phyloP scores from a whole-genome alignment of 1,140 invertebrate species.

The Lerema accius region DNA sequence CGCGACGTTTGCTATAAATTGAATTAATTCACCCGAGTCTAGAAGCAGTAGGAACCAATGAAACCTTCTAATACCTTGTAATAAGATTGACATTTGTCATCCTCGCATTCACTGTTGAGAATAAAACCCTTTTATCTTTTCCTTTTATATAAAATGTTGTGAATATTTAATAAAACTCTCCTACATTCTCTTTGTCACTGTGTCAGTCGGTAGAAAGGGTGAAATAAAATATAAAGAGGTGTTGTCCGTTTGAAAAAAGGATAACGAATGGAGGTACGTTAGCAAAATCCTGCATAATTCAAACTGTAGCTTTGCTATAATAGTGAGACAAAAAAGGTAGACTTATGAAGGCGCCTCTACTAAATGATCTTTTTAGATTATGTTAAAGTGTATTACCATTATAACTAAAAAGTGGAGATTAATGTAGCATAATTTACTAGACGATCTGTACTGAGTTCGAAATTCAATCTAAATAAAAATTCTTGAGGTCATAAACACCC shows the following conservation, averaged over 20 bases:
- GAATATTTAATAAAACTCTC: constrained; percentile 23
- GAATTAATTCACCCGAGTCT: not conserved
- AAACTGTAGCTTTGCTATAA: too few species aligned
- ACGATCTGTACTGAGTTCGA: too few species aligned
- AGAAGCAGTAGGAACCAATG: not conserved
- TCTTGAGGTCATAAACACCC: too few species aligned
- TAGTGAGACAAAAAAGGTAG: not conserved
- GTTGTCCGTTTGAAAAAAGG: constrained; percentile 4
- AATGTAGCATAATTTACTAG: too few species aligned
- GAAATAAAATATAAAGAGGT: not conserved
- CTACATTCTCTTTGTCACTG: constrained; percentile 9
- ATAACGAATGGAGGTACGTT: not conserved
- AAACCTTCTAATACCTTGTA: not conserved
- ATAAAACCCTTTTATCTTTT: constrained; percentile 1
- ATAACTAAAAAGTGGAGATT: too few species aligned
- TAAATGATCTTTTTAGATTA: too few species aligned
- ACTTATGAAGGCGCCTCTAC: not conserved
- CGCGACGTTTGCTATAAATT: not conserved
- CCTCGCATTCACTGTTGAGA: not conserved
- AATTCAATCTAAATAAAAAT: too few species aligned
- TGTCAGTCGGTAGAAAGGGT: constrained; percentile 3
- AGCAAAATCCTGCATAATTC: too few species aligned
- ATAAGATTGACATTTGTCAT: constrained; percentile 4
- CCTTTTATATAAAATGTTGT: constrained; percentile 12
- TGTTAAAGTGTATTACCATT: too few species aligned